phyloP scores from a whole-genome alignment of 1,140 invertebrate species.

The Dufourea novaeangliae region DNA sequence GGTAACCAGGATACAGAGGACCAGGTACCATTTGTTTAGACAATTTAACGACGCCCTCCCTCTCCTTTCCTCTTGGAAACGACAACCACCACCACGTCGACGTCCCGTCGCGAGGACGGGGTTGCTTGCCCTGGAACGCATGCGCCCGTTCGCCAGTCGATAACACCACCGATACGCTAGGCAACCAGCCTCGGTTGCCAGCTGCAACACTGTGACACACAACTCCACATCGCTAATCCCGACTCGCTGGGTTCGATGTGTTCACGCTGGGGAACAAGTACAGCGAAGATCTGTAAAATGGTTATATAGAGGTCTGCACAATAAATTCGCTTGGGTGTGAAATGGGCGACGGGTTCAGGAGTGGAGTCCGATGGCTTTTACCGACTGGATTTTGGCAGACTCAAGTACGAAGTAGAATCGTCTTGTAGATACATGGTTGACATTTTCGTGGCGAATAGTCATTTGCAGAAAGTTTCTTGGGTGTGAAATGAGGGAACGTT shows the following conservation, averaged over 20 bases:
- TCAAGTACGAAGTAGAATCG: too few species aligned
- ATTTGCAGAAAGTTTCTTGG: too few species aligned
- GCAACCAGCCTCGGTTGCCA: slow-evolving; percentile 48
- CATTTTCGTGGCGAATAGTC: too few species aligned
- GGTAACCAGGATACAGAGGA: neutral
- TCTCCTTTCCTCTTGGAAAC: too few species aligned
- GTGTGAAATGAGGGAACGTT: too few species aligned
- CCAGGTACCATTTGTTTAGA: slow-evolving; percentile 40
- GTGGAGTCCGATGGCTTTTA: too few species aligned
- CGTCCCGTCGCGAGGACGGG: slow-evolving; percentile 35
- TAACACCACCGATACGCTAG: slow-evolving; percentile 57
- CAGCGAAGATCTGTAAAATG: neutral
- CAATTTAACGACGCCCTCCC: slow-evolving; percentile 31
- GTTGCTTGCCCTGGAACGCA: slow-evolving; percentile 51
- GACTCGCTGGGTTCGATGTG: slow-evolving; percentile 13
- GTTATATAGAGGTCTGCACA: too few species aligned
- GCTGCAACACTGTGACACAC: slow-evolving; percentile 54
- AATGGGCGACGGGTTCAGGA: too few species aligned
- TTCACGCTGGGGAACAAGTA: neutral
- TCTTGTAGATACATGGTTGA: too few species aligned
- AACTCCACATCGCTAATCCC: slow-evolving; percentile 49
- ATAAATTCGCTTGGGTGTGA: too few species aligned
- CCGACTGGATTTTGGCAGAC: too few species aligned
- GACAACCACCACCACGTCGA: slow-evolving; percentile 8
- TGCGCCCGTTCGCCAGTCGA: slow-evolving; percentile 58